phyloP scores from a whole-genome alignment of 2,888 invertebrate species.

The Drosophila sordidula region DNA sequence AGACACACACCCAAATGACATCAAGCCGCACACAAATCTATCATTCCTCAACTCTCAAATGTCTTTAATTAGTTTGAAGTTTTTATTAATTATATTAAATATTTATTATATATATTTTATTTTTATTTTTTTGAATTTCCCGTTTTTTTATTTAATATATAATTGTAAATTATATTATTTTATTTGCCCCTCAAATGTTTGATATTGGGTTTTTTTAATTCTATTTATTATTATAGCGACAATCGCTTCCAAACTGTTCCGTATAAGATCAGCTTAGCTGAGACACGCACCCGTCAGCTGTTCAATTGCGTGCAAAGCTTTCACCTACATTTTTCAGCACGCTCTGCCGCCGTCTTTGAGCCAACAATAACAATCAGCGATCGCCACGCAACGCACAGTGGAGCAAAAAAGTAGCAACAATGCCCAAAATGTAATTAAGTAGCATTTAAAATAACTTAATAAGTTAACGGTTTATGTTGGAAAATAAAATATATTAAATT shows the following conservation, averaged over 20 bases:
- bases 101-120: not conserved
- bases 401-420: not conserved
- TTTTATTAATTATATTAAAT: not conserved
- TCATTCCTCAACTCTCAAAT: not conserved
- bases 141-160: no score
- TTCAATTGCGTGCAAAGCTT: constrained; percentile 41
- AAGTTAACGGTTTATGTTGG: no score
- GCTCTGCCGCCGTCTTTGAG: constrained; percentile 12
- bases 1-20: not conserved
- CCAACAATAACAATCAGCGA: constrained; percentile 8
- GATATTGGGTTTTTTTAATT: no score
- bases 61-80: not conserved
- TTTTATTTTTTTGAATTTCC: not conserved
- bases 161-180: no score
- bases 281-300: constrained; percentile 1
- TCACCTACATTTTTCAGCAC: constrained; percentile 33
- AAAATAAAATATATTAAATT: no score
- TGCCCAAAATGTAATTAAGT: no score
- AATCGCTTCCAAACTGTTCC: not conserved
- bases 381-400: constrained; percentile 7
- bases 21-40: not conserved
- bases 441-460: no score
- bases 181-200: no score
- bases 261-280: constrained; percentile 31
- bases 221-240: not conserved